Evolutionary conservation across 2,888 invertebrate genomes (phyloP), one percentile per base, ranked within the genome.

Genomic region (Drosophila kanekoi): DNA sequence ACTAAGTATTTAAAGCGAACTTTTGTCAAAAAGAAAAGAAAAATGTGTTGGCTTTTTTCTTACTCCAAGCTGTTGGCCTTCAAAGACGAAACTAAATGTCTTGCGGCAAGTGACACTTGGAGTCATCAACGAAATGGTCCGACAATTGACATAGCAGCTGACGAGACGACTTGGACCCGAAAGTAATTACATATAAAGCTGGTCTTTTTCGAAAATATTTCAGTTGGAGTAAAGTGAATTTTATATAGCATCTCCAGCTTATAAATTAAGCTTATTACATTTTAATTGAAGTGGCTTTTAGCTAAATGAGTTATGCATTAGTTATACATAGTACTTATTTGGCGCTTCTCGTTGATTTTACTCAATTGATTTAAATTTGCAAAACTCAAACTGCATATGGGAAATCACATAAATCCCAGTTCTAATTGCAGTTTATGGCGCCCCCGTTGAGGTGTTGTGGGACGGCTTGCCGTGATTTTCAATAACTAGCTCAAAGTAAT

Each of bases 141-240:
- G 68, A 72, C 72, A 75, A 73, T 69, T 81, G 87, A 77, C 84
- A 82, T 70, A 61, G 54, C 65, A 33, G 53, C 60, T 68, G 71
- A 76, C 68, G 54, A 54, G 59, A 37, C 61, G 28, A 40, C 10
- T 23, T 18, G 60, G 66, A 28, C 28, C 72, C 58, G 48, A 61
- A 66, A 72, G 65, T 65, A 72, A 72, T 66, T 72, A 72, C 54
- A 37, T 53, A 37, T 71, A 61, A 57, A 28, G 28, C 28, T 28
- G 28, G 41, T 51, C 33, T 37, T 16, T 44, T 16, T 35, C 8
- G 10, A 10, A 3, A 35, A 9, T 45, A 13, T 43, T n/a, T 40
- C 40, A 10, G 49, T 20, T 47, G n/a, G 40, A 20, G 10, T 38
- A 18, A 20, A 35, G 14, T 57, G 48, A 14, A 37, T 40, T 61